Evolutionary conservation across 1,140 invertebrate species (phyloP).

Genomic region (Camponotus pennsylvanicus): DNA sequence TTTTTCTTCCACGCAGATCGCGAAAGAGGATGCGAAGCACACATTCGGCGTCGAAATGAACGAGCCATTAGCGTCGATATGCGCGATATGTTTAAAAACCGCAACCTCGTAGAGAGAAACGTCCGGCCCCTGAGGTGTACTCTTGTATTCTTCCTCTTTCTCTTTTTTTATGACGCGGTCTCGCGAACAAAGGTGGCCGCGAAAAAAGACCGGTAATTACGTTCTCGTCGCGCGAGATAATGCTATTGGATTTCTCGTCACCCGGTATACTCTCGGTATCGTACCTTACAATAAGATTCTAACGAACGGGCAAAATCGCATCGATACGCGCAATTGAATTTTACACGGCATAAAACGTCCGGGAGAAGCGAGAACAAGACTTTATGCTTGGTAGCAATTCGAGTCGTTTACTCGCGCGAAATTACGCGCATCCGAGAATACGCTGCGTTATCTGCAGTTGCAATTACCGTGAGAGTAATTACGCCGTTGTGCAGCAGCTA

Average conservation of each 20-base stretch:
- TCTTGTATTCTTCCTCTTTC: conserved; percentile 23
- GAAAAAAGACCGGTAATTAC: conserved; percentile 43
- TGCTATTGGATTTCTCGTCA: conserved; percentile 42
- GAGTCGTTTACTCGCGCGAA: conserved; percentile 51
- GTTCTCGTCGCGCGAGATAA: neutral
- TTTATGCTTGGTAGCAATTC: conserved; percentile 53
- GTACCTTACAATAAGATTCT: conserved; percentile 11
- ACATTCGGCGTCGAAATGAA: conserved; percentile 49
- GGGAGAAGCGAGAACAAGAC: conserved; percentile 21
- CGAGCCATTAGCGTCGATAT: conserved; percentile 71
- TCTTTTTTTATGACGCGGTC: neutral
- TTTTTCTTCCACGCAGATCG: neutral
- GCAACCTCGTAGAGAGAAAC: conserved; percentile 32
- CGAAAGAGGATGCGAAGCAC: conserved; percentile 21
- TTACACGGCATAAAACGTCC: conserved; percentile 40
- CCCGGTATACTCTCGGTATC: neutral
- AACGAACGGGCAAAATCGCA: conserved; percentile 33
- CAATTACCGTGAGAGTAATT: conserved; percentile 59
- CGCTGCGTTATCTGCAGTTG: conserved; percentile 35
- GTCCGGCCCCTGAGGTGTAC: neutral
- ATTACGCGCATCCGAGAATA: conserved; percentile 46
- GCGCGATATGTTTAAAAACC: conserved; percentile 65
- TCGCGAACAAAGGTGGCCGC: conserved; percentile 30
- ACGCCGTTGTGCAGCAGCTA: neutral
- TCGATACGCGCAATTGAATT: conserved; percentile 52